phyloP scores from a whole-genome alignment of 2,797 vertebrate genomes.

The Bradypodion pumilum region DNA sequence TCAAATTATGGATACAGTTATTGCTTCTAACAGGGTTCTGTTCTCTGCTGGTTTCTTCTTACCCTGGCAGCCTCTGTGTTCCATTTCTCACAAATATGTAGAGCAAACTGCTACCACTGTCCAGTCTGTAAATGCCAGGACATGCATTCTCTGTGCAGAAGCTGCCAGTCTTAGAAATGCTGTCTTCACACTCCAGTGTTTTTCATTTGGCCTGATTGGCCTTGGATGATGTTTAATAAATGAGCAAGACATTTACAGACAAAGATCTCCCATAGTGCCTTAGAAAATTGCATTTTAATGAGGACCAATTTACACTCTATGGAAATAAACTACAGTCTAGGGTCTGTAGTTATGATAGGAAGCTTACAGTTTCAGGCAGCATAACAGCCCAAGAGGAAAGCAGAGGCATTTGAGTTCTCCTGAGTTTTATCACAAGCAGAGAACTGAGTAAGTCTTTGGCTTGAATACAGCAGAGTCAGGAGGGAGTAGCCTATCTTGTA shows the following conservation, averaged over 20 bases:
- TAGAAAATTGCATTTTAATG: constrained; percentile 56
- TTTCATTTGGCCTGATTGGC: constrained; percentile 21
- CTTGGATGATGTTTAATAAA: constrained; percentile 45
- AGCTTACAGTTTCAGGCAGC: constrained; percentile 13
- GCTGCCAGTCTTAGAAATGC: constrained; percentile 12
- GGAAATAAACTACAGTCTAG: constrained; percentile 45
- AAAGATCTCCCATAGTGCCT: constrained; percentile 49
- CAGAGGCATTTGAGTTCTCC: neutral
- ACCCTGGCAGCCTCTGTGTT: rapidly evolving
- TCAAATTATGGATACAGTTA: neutral
- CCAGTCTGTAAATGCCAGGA: neutral
- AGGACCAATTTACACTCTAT: constrained; percentile 28
- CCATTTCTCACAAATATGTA: rapidly evolving
- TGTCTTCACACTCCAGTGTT: constrained; percentile 36
- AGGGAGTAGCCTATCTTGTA: neutral
- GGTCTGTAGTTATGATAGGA: constrained; percentile 47
- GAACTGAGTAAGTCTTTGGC: neutral
- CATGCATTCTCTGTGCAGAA: constrained; percentile 5
- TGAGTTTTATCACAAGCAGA: neutral
- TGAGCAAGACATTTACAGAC: constrained; percentile 48
- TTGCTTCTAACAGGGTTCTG: neutral
- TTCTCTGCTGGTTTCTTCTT: neutral
- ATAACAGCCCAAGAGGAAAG: constrained; percentile 19
- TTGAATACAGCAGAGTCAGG: neutral
- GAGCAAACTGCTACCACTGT: neutral